Evolutionary conservation across 2,797 vertebrate genomes (phyloP), one percentile per base, ranked within the genome.

Genomic region (Poliocrania exsul): DNA sequence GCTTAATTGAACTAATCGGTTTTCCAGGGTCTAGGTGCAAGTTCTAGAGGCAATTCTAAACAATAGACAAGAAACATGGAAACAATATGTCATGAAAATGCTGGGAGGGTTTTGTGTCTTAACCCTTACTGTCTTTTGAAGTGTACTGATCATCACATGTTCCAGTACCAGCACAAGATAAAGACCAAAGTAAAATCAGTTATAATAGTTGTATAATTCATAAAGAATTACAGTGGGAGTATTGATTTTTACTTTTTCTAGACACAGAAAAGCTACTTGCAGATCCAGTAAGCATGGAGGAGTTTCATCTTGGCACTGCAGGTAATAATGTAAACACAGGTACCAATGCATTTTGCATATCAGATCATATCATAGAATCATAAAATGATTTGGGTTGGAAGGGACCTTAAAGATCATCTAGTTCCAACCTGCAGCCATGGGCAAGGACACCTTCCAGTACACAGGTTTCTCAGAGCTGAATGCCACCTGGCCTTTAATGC

Each of bases 1-100:
- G 85, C 91, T 95, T 94, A 97, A 97, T 97, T 97, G 88, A 96
- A 94, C 77, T 92, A 93, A 95, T 96, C 94, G 81, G 44, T 73
- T 70, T 92, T 96, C 86, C 13, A 46, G 75, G 38, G 85, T 92
- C 92, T 96, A 93, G 83, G 91, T 96, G 25, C 35, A 65, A 73
- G 65, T 83, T 96, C 88, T 87, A 86, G 77, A 94, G 71, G 84
- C 87, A 85, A 5, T 66, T 91, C 25, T 75, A 16, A 89, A 56
- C 54, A 65, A 31, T 5, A 53, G 54, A 40, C 47, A 58, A 65
- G 83, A 75, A 24, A 7, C 9, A 10, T 21, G 18, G 46, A 73
- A 94, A 73, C 5, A 2, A 13, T 35, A 13, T 21, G 23, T 80
- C 6, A 1, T 49, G n/a, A 56, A 86, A 72, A 46, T 53, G 24